Evolutionary conservation across 2,113 vertebrate genomes (phyloP).

Genomic region (Pteropus alecto): DNA sequence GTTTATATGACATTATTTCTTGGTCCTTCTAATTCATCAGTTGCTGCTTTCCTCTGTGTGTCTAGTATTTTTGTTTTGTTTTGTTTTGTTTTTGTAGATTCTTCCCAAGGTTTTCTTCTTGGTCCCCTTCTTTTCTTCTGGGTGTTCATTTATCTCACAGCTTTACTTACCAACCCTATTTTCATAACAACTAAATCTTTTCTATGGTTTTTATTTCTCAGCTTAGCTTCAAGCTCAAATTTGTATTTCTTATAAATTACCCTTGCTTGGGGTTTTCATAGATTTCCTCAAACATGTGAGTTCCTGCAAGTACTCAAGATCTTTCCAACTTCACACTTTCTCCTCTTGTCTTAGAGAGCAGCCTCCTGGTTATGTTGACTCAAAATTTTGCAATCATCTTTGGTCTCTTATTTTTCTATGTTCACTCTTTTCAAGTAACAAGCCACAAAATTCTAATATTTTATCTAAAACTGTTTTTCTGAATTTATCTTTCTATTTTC

Average conservation of each 20-base stretch:
- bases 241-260: not conserved
- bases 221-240: not conserved
- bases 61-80: too few relatives aligned
- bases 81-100: not conserved
- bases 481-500: not conserved
- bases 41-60: not conserved
- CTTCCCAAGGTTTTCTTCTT: not conserved
- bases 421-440: not conserved
- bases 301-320: not conserved
- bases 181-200: not conserved
- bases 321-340: not conserved
- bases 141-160: not conserved
- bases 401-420: not conserved
- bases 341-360: not conserved
- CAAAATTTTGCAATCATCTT: not conserved
- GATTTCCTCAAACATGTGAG: not conserved
- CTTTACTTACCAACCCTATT: not conserved
- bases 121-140: not conserved
- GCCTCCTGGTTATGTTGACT: not conserved
- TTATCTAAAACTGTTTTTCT: not conserved
- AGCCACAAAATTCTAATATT: not conserved
- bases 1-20: not conserved
- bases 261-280: not conserved
- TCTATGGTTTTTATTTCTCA: not conserved
- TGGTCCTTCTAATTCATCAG: not conserved